A percentile compares a stretch with the other conserved stretches of the same genome.
Conservation (phyloP, 2,113 vertebrate species). For the Picathartes gymnocephalus region DNA sequence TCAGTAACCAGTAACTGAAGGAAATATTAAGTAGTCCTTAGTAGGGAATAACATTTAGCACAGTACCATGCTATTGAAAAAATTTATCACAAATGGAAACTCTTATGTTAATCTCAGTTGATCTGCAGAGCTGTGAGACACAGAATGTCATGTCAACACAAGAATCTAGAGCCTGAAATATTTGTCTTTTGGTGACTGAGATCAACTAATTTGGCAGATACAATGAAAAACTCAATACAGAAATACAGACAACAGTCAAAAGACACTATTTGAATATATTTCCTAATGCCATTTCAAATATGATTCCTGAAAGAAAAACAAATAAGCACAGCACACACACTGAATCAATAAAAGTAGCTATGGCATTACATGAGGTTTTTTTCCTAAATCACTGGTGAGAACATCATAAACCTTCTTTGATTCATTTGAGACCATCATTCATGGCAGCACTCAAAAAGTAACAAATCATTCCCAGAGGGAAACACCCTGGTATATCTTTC, state of each 20-base stretch:
- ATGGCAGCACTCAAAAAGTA: not conserved
- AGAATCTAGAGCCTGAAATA: not conserved
- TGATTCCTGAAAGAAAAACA: not conserved
- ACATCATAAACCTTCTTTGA: not conserved
- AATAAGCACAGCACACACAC: not conserved
- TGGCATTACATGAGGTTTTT: not conserved
- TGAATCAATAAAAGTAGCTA: not conserved
- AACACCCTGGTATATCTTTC: not conserved
- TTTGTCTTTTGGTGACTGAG: not conserved
- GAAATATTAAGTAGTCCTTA: not conserved
- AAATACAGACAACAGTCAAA: not conserved
- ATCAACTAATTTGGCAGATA: not conserved
- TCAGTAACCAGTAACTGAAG: not conserved
- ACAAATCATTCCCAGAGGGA: not conserved
- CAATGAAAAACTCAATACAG: not conserved
- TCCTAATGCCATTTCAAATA: not conserved
- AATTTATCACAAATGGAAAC: not conserved
- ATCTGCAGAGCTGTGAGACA: not conserved
- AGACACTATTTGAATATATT: not conserved
- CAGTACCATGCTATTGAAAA: not conserved
- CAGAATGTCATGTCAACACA: not conserved
- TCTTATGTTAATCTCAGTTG: not conserved
- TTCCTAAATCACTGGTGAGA: not conserved
- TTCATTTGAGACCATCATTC: not conserved
- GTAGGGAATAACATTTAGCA: not conserved